Base-by-base conservation (phyloP, 23 tunicate species). In the Trididemnum miniatum region DNA sequence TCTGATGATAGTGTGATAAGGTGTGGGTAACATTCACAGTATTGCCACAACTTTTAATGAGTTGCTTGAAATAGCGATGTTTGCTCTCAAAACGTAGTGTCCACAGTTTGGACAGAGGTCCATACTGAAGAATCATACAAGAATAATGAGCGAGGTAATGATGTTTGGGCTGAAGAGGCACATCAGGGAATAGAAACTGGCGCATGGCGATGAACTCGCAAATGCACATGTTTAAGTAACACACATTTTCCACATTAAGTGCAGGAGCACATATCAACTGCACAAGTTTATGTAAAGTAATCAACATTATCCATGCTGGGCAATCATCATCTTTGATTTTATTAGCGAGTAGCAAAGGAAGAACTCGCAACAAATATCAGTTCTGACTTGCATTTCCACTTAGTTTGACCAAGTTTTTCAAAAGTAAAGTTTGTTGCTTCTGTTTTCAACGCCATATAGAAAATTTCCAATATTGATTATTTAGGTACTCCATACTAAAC, bases 51-150 rank as follows among this genome's bases (percentile, higher is more conserved):
- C 30, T 20, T 39, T 44, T 40, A 9, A 44, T 24, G 12, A 40
- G 5, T n/a, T 59, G 26, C 35, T 74, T 74, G 30, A 74, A 74
- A 74, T 37, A 74, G 20, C 30, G 31, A 39, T 74, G 80, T 25
- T 74, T 74, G 59, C 80, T 74, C 60, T 40, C 80, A 38, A 74
- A 74, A 23, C 80, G 60, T 3, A 74, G 59, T 7, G 80, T 74
- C 80, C 80, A 74, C 38, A 40, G 4, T 74, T 59, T 37, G 2
- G 30, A 20, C 12, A 74, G 60, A 3, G 80, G 80, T 3, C 80
- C 80, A 44, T 22, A 74, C 18, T 44, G 60, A 18, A 74, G 24
- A 18, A 44, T 39, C 18, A 74, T 9, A 40, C 25, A 12, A 18
- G 80, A 59, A 25, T 74, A 74, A 25, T 74, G 80, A 25, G 20